phyloP scores from a whole-genome alignment of 2,113 vertebrate genomes.

The Trematocara nigrifrons region DNA sequence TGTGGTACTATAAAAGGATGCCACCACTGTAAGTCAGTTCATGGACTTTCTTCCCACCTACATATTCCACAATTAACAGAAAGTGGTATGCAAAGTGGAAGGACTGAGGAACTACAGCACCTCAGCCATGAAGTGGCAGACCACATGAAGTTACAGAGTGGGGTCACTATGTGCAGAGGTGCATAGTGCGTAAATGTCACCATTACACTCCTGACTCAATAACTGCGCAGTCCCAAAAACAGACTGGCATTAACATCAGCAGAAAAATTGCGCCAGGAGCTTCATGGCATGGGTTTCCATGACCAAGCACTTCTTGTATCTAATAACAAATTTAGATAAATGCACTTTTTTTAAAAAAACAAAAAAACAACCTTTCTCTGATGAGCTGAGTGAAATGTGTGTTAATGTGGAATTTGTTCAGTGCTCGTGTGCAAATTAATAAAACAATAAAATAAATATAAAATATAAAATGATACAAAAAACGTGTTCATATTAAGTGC shows the following conservation, averaged over 20 bases:
- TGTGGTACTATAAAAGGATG: neutral
- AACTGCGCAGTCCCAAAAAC: too few relatives aligned
- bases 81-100: neutral
- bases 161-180: neutral
- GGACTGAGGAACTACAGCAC: neutral
- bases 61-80: neutral
- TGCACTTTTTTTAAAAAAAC: neutral
- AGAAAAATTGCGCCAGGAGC: neutral
- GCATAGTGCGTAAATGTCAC: neutral
- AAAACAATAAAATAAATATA: neutral
- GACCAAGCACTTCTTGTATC: fast-evolving
- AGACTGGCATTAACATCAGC: neutral
- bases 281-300: too few relatives aligned
- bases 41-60: neutral
- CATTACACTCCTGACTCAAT: neutral
- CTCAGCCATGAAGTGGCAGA: neutral
- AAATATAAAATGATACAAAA: neutral
- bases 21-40: neutral
- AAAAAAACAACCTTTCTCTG: neutral
- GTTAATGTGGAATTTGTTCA: too few relatives aligned
- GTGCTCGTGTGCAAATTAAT: too few relatives aligned
- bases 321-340: neutral
- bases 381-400: too few relatives aligned
- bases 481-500: neutral
- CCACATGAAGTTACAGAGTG: neutral